Conservation (phyloP, 1,140 invertebrate genomes). For the Drosophila kepulauana region DNA sequence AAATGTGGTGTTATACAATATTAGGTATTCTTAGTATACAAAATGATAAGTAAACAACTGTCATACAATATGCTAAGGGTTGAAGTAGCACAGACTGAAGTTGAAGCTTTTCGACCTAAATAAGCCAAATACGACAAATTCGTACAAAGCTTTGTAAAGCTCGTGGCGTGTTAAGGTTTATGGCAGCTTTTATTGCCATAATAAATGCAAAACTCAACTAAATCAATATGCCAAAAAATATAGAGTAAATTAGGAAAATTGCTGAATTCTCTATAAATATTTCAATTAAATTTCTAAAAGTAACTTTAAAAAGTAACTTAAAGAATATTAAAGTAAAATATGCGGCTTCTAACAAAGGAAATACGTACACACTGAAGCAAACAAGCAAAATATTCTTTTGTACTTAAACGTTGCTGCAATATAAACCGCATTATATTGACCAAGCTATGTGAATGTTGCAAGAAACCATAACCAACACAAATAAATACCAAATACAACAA, state of each 20-base stretch:
- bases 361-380: neutral
- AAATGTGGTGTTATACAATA: no score
- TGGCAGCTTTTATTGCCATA: neutral
- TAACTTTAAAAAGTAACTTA: neutral
- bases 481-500: neutral
- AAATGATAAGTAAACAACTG: no score
- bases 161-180: neutral
- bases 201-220: slow-evolving; percentile 13
- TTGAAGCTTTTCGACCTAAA: slow-evolving; percentile 28
- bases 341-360: neutral
- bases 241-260: neutral
- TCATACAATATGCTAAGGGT: neutral
- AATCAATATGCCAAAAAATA: slow-evolving; percentile 19
- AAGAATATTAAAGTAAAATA: neutral
- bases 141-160: neutral
- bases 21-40: no score
- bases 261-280: no score
- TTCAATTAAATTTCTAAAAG: no score
- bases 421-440: neutral
- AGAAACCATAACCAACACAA: slow-evolving; percentile 7
- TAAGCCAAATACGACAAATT: neutral
- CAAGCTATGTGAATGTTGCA: slow-evolving; percentile 19
- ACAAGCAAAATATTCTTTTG: neutral
- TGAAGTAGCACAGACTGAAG: neutral
- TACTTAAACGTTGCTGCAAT: neutral